phyloP scores from a whole-genome alignment of 2,888 invertebrate species.

The Bibio marci region DNA sequence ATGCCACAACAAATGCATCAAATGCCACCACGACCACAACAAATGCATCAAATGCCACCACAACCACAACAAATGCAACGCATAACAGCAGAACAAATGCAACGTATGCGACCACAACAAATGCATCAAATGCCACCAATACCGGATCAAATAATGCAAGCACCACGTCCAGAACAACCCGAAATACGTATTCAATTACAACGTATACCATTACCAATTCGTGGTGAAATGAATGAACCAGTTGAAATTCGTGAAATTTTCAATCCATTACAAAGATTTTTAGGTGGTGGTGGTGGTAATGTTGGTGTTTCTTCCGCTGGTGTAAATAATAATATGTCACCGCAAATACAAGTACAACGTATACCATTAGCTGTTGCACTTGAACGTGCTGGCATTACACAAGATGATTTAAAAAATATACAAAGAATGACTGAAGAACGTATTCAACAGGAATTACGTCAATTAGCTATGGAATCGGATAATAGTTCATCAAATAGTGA shows the following conservation, averaged over 20 bases:
- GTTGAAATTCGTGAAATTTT: constrained; percentile 7
- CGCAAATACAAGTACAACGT: constrained; percentile 21
- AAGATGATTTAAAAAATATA: constrained; percentile 28
- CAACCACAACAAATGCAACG: constrained; percentile 8
- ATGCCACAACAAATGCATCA: constrained; percentile 11
- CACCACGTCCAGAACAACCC: constrained; percentile 29
- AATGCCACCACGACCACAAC: constrained; percentile 22
- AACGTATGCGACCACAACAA: constrained; percentile 26
- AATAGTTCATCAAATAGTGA: constrained; percentile 17
- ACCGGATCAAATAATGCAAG: constrained; percentile 30
- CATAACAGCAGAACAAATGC: constrained; percentile 7
- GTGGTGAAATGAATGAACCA: constrained; percentile 16
- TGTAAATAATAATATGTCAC: constrained; percentile 23
- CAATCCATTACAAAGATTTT: neutral
- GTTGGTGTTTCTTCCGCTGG: neutral
- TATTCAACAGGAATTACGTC: constrained; percentile 25
- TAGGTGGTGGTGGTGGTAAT: no score
- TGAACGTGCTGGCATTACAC: constrained; percentile 28
- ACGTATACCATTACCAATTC: constrained; percentile 27
- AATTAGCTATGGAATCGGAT: constrained; percentile 18
- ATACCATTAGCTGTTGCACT: constrained; percentile 26
- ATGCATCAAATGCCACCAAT: constrained; percentile 16
- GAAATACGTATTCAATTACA: constrained; percentile 29
- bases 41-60: constrained; percentile 16
- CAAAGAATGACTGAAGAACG: constrained; percentile 29